These are phyloP conservation scores for Columba livia DNA, from an alignment of 2,113 vertebrate genomes.

Conservation along the genomic window DNA sequence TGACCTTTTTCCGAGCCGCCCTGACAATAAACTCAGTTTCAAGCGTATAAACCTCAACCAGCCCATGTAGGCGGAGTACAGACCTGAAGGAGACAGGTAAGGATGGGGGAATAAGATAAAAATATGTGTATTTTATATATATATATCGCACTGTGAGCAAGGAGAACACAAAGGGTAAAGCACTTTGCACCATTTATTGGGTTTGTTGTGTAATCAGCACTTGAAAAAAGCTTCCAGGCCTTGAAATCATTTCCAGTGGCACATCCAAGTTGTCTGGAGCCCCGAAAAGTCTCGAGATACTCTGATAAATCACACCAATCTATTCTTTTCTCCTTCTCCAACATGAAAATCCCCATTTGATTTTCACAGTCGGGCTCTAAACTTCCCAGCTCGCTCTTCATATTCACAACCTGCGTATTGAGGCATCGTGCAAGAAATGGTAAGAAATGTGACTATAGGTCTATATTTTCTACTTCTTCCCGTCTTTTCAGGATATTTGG, in stretches of 20 bases:
- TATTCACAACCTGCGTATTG: accelerated
- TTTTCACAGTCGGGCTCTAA: not conserved
- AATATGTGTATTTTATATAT: too few relatives aligned
- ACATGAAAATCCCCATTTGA: not conserved
- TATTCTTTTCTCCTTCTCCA: not conserved
- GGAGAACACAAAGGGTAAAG: not conserved
- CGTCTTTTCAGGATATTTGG: too few relatives aligned
- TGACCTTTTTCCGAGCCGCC: not conserved
- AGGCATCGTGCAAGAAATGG: not conserved
- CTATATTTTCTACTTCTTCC: not conserved
- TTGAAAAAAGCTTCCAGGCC: not conserved
- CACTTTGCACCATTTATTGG: not conserved
- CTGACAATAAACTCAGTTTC: not conserved
- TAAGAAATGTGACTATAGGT: not conserved
- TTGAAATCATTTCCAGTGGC: not conserved
- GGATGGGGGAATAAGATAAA: not conserved
- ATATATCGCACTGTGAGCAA: not conserved
- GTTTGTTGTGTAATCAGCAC: not conserved
- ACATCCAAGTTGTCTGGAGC: not conserved
- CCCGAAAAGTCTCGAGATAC: not conserved
- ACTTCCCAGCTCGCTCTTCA: not conserved
- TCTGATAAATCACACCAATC: not conserved
- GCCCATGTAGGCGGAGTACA: accelerated
- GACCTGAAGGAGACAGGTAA: not conserved
- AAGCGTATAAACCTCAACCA: not conserved